Evolutionary conservation across 2,797 vertebrate species (phyloP), one percentile per base, ranked within the genome.

Genomic region (Sebastes trivittatus): DNA sequence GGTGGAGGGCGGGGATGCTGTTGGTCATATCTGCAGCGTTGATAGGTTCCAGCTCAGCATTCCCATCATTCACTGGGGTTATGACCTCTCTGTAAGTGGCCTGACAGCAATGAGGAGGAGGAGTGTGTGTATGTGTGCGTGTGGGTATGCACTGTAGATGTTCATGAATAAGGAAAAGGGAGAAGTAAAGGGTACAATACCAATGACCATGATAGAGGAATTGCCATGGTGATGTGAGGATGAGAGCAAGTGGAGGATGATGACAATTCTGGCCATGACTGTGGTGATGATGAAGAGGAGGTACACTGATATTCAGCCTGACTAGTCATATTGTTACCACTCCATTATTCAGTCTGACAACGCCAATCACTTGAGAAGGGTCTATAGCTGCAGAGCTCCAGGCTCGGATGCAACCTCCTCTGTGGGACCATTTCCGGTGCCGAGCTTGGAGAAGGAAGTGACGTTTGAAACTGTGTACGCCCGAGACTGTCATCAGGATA

Each of bases 41-140:
- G 92, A 94, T 92, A 91, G 91, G 88, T 90, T 92, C 75, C 82
- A 92, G 89, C 91, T 92, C 87, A 86, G 85, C 75, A 91, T 89
- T 93, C 82, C 88, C 93, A 93, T 93, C 91, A 90, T 93, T 95
- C 93, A 93, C 88, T 85, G 78, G 90, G 94, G 94, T 95, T 91
- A 67, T 73, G 92, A 95, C 94, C 94, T 90, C 91, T 87, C 89
- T 93, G 92, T 94, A 94, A 95, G 92, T 92, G 93, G 87, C 76
- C 84, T 94, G 93, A 90, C 63, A 56, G 74, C 75, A 75, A 79
- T 67, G 80, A 82, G 78, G 90, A 75, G 85, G 85, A 46, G 61
- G 85, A 46, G 61, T 59, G 68, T 65, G 52, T 66, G 49, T 55
- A 38, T 8, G 49, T 61, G 54, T 75, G 65, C 32, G 27, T 76